Evolutionary conservation across 2,113 vertebrate species (phyloP), one percentile per base, ranked within the genome.

Genomic region (Daphoenositta chrysoptera): DNA sequence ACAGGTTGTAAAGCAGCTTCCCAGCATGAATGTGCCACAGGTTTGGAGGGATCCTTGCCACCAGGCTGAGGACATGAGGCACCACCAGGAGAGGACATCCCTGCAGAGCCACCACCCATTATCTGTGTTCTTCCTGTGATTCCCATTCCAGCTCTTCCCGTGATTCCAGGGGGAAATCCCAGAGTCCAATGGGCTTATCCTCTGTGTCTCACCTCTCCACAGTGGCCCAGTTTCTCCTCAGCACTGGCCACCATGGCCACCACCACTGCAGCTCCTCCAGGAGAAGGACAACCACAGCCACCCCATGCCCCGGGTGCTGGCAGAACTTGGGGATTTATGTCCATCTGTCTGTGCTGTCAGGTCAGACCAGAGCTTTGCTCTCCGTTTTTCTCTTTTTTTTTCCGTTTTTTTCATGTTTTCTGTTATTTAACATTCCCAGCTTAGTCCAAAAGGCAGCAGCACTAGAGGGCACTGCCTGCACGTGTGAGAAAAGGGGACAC

Each of bases 391-490:
- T 64, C 33, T n/a, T n/a, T 9, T 42, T 42, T 42, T 42, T 42
- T 42, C 42, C 42, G 15, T 42, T 16, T 42, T 42, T 42, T 42
- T 42, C 42, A 42, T 42, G 42, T 42, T 42, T 17, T 42, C 42
- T 16, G 0, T 7, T 23, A 7, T 53, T 42, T 22, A 2, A 7
- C 30, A 22, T 70, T 56, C 54, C 82, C 70, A 18, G 70, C 16
- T 31, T 40, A 75, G 73, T 84, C 93, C 90, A 35, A 87, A 82
- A 96, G 78, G 71, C 86, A 93, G 33, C 19, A 96, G 93, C 98
- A 95, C 98, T 97, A 98, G 98, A 98, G 98, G 98, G 96, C 98
- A 98, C 78, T 97, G 94, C 95, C 64, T 96, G 93, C 95, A 71
- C 95, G 39, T 39, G 18, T 79, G 64, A 97, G 96, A 53, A 47